These are phyloP conservation scores for Augochlora pura DNA, from an alignment of 1,140 invertebrate genomes.

Conservation along the genomic window DNA sequence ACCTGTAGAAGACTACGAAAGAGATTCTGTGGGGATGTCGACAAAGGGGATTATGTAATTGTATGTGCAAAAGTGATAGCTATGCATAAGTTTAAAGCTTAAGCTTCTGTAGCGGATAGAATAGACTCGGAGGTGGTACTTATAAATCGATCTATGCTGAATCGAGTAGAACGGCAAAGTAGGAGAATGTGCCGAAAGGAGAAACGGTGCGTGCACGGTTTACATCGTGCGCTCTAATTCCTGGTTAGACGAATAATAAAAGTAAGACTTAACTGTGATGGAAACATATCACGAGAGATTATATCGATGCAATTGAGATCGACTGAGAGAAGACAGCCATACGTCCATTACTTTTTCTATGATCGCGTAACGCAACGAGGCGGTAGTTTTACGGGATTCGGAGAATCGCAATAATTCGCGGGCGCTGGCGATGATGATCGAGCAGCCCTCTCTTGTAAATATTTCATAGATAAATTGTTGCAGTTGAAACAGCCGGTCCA, in stretches of 20 bases:
- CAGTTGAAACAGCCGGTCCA: too few species aligned
- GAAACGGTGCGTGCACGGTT: too few species aligned
- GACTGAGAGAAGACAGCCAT: neutral
- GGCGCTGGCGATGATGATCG: too few species aligned
- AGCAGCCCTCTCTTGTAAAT: too few species aligned
- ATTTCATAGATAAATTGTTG: too few species aligned
- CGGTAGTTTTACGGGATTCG: slow-evolving; percentile 5
- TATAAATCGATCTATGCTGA: neutral
- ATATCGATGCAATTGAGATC: neutral
- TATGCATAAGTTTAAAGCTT: neutral
- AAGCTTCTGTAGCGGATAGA: neutral
- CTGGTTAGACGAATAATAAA: too few species aligned
- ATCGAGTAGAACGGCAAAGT: neutral
- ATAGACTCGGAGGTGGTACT: neutral
- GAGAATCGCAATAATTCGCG: slow-evolving; percentile 31
- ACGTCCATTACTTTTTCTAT: slow-evolving; percentile 29
- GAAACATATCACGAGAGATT: slow-evolving; percentile 46
- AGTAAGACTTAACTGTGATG: slow-evolving; percentile 52
- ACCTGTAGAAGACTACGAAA: too few species aligned
- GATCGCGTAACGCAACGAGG: slow-evolving; percentile 4
- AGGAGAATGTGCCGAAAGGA: too few species aligned
- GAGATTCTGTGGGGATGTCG: too few species aligned
- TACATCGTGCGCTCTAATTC: too few species aligned
- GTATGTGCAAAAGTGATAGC: neutral
- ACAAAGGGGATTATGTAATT: neutral